These are phyloP conservation scores for Poeciliopsis prolifica DNA, from an alignment of 2,113 vertebrate species.

Conservation along the genomic window DNA sequence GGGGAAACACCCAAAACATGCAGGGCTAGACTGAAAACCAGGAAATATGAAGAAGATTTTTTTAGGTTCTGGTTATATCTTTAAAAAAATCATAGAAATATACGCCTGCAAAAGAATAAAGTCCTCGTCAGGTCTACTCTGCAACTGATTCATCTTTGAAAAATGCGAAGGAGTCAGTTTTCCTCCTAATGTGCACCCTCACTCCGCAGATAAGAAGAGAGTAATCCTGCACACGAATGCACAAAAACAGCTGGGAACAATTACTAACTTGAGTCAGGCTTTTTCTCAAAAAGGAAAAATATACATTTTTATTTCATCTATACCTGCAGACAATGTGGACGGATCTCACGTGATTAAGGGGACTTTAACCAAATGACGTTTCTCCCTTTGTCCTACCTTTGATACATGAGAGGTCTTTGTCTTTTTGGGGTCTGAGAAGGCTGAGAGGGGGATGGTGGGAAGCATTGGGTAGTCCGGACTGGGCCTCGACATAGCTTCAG, in stretches of 20 bases:
- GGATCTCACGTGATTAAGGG: background rate
- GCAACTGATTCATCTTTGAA: slow-evolving; percentile 7
- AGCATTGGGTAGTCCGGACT: slow-evolving; percentile 98
- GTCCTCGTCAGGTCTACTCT: background rate
- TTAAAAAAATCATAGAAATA: background rate
- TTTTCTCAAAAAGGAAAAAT: slow-evolving; percentile 13
- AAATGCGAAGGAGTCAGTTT: slow-evolving; percentile 23
- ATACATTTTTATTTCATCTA: slow-evolving; percentile 12
- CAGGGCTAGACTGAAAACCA: background rate
- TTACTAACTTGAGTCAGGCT: slow-evolving; percentile 32
- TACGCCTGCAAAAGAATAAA: background rate
- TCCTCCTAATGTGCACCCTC: slow-evolving; percentile 11
- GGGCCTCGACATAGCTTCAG: slow-evolving; percentile 91
- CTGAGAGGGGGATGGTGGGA: slow-evolving; percentile 97
- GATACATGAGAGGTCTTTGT: slow-evolving; percentile 94
- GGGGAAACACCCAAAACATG: background rate
- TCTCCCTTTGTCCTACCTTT: slow-evolving; percentile 84
- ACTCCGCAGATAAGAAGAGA: slow-evolving; percentile 15
- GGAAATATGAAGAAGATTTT: background rate
- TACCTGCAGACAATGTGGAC: background rate
- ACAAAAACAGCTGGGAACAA: slow-evolving; percentile 47
- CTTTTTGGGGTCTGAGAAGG: slow-evolving; percentile 99
- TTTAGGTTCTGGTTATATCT: background rate
- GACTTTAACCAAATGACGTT: background rate
- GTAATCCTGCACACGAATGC: slow-evolving; percentile 30